Base-by-base conservation (phyloP, 2,797 vertebrate species). In the Dromococcyx pavoninus region DNA sequence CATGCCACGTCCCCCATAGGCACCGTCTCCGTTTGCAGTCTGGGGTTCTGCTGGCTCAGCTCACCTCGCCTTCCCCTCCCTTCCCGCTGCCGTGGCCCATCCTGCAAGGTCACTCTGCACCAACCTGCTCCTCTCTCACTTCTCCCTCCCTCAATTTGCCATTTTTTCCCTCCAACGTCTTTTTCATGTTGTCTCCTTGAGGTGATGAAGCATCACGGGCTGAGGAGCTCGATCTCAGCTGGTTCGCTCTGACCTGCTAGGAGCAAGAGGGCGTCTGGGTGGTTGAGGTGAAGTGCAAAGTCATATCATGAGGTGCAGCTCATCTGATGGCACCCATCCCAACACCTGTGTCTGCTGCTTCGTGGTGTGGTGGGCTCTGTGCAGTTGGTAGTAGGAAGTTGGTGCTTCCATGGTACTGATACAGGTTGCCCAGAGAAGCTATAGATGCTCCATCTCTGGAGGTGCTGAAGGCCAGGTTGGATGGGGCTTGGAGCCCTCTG, bases 191-290 rank as follows among this genome's bases (percentile, higher is more conserved):
- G 9, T 35, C 54, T 32, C 50, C 28, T 15, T 16, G 50, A 9
- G 14, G 62, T 1, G 23, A 5, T 6, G 15, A 9, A 9, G 37
- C 35, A 2, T 7, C 6, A 1, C 0, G 2, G 27, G 16, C 41
- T 61, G 91, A 67, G 46, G 27, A 21, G 1, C 24, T 37, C 11
- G 44, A 18, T 23, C 33, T 37, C 60, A n/a, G 56, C 50, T 8
- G 51, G 18, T 74, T 56, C 1, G 2, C 13, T 61, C 43, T 33
- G 5, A 24, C 44, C 57, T 57, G 39, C 21, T 4, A 3, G 11
- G 48, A 80, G 70, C 83, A 39, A 58, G 58, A 76, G n/a, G 30
- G 16, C 0, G 0, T 24, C 66, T 69, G 37, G 43, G 22, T 37
- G 32, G 8, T 44, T 6, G 3, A 15, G 12, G 7, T 13, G 43